Evolutionary conservation across 2,113 vertebrate genomes (phyloP).

Genomic region (Periophthalmodon schlosseri): DNA sequence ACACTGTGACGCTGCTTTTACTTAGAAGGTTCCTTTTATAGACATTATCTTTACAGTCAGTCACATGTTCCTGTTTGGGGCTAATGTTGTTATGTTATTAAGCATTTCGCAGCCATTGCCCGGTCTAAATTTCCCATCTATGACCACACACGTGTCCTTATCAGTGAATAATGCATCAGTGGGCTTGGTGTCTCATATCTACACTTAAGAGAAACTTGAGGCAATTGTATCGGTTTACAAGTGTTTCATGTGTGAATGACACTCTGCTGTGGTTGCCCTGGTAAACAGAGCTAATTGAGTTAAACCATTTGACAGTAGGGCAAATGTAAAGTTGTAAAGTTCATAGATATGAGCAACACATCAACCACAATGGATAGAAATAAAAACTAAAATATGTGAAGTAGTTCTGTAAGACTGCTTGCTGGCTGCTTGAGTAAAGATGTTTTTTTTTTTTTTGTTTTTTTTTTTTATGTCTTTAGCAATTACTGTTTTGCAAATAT

Average conservation of each 20-base stretch:
- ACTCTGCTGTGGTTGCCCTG: not conserved
- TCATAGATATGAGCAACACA: not conserved
- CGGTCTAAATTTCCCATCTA: slow-evolving; percentile 27
- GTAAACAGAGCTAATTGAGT: not conserved
- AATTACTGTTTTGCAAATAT: too few relatives aligned
- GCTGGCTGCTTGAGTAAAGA: too few relatives aligned
- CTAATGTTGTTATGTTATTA: slow-evolving; percentile 5
- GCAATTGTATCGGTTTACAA: slow-evolving; percentile 24
- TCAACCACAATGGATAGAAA: not conserved
- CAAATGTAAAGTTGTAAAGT: not conserved
- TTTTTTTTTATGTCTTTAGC: too few relatives aligned
- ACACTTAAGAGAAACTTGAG: slow-evolving; percentile 41
- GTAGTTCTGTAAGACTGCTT: not conserved
- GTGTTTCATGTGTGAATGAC: slow-evolving; percentile 17
- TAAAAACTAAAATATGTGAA: not conserved
- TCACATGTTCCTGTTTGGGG: slow-evolving; percentile 3
- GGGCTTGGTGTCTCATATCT: slow-evolving; percentile 45
- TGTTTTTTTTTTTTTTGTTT: too few relatives aligned
- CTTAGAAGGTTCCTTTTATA: not conserved
- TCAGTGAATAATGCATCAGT: slow-evolving; percentile 68
- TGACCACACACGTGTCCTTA: slow-evolving; percentile 8
- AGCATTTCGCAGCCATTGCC: slow-evolving; percentile 14
- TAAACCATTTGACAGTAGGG: not conserved
- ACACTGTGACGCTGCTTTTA: not conserved
- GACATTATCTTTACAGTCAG: not conserved